Evolutionary conservation across 2,888 invertebrate genomes (phyloP).

Genomic region (Unio pictorum): DNA sequence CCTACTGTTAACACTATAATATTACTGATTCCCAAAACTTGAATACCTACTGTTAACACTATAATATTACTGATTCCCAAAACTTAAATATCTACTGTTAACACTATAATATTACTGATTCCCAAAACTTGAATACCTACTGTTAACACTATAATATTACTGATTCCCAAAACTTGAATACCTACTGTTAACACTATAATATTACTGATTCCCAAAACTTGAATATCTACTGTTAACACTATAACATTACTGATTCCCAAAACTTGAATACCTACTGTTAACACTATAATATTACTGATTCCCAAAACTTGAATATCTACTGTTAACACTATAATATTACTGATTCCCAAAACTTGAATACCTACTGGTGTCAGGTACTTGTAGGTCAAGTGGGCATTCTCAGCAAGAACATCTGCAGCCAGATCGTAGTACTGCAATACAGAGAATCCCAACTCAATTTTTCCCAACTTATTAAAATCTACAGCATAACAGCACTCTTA

Average conservation of each 20-base stretch:
- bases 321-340: conserved; percentile 61
- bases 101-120: background rate
- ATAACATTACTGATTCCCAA: background rate
- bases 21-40: background rate
- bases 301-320: conserved; percentile 74
- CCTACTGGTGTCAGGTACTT: conserved; percentile 91
- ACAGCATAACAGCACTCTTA: background rate
- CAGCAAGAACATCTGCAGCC: conserved; percentile 97
- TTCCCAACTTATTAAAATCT: background rate
- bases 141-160: background rate
- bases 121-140: too few relatives aligned
- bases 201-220: background rate
- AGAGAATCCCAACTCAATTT: background rate
- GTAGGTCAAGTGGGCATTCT: conserved; percentile 96
- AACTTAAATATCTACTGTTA: conserved; percentile 75
- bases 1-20: conserved; percentile 74
- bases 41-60: conserved; percentile 75
- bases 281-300: background rate
- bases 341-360: conserved; percentile 23
- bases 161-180: conserved; percentile 23
- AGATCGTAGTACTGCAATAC: conserved; percentile 85
- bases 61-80: background rate
- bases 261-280: conserved; percentile 75
- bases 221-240: conserved; percentile 75
- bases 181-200: conserved; percentile 74